phyloP scores from a whole-genome alignment of 2,797 vertebrate species.

The Adelosebastes latens region DNA sequence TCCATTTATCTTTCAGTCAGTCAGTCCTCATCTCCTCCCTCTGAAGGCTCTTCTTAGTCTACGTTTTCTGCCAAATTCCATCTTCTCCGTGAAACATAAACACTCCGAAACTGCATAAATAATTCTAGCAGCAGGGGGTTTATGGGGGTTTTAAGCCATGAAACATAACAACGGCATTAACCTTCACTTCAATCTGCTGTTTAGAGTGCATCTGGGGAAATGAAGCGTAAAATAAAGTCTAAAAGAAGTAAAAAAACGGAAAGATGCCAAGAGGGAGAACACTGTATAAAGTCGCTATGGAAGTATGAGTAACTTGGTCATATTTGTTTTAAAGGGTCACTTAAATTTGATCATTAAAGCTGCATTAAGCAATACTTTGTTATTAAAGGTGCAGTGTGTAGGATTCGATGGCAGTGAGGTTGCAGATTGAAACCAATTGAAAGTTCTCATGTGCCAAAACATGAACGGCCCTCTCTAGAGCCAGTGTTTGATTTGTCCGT shows the following conservation, averaged over 20 bases:
- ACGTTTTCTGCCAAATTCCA: slow-evolving; percentile 59
- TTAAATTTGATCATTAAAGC: background rate
- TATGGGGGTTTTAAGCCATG: slow-evolving; percentile 31
- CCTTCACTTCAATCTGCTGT: slow-evolving; percentile 50
- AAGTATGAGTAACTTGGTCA: background rate
- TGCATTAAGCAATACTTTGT: background rate
- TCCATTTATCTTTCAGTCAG: slow-evolving; percentile 21
- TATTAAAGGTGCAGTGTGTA: background rate
- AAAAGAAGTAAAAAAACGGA: slow-evolving; percentile 17
- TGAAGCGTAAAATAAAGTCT: slow-evolving; percentile 9
- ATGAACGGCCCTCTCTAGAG: too few relatives aligned
- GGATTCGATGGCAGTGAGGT: too few relatives aligned
- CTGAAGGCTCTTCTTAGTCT: slow-evolving; percentile 19
- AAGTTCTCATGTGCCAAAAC: too few relatives aligned
- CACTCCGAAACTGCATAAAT: slow-evolving; percentile 57
- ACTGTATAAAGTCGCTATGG: background rate
- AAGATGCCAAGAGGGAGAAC: slow-evolving; percentile 17
- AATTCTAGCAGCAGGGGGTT: slow-evolving; percentile 35
- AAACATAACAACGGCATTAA: slow-evolving; percentile 51
- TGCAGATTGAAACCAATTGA: background rate
- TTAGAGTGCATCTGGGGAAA: slow-evolving; percentile 45
- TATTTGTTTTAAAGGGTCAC: background rate
- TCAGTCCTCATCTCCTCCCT: slow-evolving; percentile 8
- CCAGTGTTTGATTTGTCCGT: too few relatives aligned
- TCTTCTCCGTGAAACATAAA: slow-evolving; percentile 60